phyloP scores from a whole-genome alignment of 2,113 vertebrate genomes.

The Saguinus imperator region DNA sequence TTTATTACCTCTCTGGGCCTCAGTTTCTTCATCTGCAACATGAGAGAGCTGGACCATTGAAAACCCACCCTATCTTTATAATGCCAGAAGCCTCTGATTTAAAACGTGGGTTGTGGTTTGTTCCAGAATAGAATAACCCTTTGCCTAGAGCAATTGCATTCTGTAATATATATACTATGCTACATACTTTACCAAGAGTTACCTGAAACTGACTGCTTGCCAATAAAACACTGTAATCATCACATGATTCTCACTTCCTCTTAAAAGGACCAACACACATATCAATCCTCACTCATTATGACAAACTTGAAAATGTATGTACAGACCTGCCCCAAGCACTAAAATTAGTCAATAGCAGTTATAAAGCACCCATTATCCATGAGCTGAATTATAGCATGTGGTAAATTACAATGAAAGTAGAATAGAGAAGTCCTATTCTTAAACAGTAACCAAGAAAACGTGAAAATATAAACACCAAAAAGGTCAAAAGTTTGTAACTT shows the following conservation, averaged over 20 bases:
- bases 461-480: conserved; percentile 19
- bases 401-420: background rate
- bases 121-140: background rate
- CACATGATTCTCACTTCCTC: background rate
- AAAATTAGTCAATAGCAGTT: background rate
- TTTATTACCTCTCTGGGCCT: background rate
- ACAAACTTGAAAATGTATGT: conserved; percentile 12
- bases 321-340: background rate
- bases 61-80: background rate
- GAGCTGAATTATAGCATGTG: background rate
- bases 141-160: background rate
- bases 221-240: conserved; percentile 21
- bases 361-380: background rate
- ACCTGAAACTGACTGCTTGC: background rate
- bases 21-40: background rate
- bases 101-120: background rate
- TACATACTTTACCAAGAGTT: background rate
- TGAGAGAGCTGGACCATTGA: background rate
- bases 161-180: background rate
- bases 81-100: background rate
- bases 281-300: conserved; percentile 8
- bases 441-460: background rate
- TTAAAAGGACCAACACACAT: background rate
- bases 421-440: background rate
- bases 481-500: background rate